phyloP scores from a whole-genome alignment of 2,797 vertebrate genomes.

The Antennarius maculatus region DNA sequence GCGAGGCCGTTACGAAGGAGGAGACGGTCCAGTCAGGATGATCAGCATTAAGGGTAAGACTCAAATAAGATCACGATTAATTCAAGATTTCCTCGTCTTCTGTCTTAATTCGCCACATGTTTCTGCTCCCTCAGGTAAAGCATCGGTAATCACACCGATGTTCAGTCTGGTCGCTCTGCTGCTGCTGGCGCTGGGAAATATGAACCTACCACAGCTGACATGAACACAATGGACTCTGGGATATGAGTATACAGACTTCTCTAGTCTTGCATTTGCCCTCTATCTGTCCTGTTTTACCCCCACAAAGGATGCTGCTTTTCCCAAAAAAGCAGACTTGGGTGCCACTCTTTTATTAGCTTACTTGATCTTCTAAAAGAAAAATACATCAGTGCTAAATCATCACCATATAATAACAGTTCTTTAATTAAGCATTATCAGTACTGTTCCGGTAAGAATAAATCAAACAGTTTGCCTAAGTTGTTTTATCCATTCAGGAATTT shows the following conservation, averaged over 20 bases:
- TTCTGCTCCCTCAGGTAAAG: slow-evolving; percentile 61
- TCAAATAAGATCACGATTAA: not conserved
- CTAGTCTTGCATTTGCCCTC: slow-evolving; percentile 21
- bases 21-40: slow-evolving; percentile 93
- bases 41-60: slow-evolving; percentile 89
- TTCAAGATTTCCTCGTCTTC: not conserved
- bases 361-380: not conserved
- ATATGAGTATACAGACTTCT: slow-evolving; percentile 46
- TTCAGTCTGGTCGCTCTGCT: slow-evolving; percentile 81
- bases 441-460: not conserved
- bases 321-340: not conserved
- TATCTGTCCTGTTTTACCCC: slow-evolving; percentile 20
- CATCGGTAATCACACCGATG: slow-evolving; percentile 63
- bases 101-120: slow-evolving; percentile 1
- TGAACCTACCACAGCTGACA: slow-evolving; percentile 64
- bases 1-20: slow-evolving; percentile 94
- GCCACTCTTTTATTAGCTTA: slow-evolving; percentile 4
- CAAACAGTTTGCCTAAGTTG: not conserved
- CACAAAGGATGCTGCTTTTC: slow-evolving; percentile 23
- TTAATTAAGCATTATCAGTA: too few relatives aligned
- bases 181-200: slow-evolving; percentile 83
- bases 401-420: too few relatives aligned
- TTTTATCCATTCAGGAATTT: not conserved
- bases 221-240: slow-evolving; percentile 77
- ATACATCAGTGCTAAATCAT: not conserved